A percentile compares a stretch with the other conserved stretches of the same genome.
These are phyloP conservation scores for Nymphicus hollandicus DNA, from an alignment of 2,113 vertebrate species.

Conservation along the genomic window DNA sequence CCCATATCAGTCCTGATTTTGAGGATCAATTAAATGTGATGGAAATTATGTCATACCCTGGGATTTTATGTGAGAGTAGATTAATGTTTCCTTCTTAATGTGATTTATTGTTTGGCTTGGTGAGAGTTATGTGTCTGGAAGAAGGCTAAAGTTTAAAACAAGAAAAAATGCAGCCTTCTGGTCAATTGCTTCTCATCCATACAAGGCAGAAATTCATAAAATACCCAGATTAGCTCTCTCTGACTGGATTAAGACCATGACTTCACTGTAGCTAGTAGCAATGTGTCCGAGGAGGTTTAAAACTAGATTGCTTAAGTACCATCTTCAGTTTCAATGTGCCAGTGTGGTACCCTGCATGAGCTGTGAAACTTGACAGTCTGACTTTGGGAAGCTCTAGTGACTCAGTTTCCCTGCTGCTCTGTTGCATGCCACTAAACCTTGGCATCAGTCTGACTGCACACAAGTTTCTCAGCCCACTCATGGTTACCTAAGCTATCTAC, in stretches of 20 bases:
- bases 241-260: not conserved
- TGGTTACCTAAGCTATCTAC: not conserved
- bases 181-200: not conserved
- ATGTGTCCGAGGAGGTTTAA: not conserved
- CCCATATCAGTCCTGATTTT: not conserved
- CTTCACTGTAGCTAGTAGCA: not conserved
- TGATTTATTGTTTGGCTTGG: not conserved
- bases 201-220: not conserved
- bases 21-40: not conserved
- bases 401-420: not conserved
- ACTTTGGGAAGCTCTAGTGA: not conserved
- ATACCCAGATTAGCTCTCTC: not conserved
- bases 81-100: not conserved
- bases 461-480: not conserved
- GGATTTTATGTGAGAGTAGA: not conserved
- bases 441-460: not conserved
- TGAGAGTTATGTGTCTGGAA: not conserved
- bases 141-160: not conserved
- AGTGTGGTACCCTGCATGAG: not conserved
- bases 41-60: not conserved
- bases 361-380: not conserved
- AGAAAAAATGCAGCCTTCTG: not conserved
- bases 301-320: not conserved
- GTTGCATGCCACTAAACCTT: rapidly evolving
- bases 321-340: not conserved